Conservation (phyloP, 2,888 invertebrate genomes). For the Zygothrica quintamaculata region DNA sequence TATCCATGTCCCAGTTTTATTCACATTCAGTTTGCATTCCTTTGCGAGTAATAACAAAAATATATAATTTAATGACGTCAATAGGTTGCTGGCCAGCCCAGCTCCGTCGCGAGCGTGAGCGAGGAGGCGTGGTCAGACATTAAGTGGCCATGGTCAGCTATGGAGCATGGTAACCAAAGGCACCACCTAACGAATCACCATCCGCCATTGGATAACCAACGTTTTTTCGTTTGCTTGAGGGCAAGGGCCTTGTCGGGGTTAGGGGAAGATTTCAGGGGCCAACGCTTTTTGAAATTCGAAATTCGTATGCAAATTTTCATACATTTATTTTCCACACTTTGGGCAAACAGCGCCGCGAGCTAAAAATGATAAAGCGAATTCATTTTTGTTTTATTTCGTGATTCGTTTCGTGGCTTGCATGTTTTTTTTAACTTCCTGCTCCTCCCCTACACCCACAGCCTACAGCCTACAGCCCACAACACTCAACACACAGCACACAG, state of each 20-base stretch:
- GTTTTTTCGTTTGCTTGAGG: background rate
- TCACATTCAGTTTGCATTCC: constrained; percentile 7
- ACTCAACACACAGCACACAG: no score
- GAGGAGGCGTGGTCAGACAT: constrained; percentile 50
- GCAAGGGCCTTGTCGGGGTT: background rate
- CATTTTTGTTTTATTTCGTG: constrained; percentile 68
- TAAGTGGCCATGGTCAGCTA: constrained; percentile 47
- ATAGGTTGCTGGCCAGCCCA: constrained; percentile 23
- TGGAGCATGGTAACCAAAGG: background rate
- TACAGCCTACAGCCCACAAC: no score
- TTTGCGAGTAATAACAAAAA: constrained; percentile 56
- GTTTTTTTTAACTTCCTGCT: constrained; percentile 26
- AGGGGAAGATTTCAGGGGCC: background rate
- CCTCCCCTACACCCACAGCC: constrained; percentile 2
- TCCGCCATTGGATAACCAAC: constrained; percentile 42
- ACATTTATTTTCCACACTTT: constrained; percentile 80
- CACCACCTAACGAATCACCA: constrained; percentile 31
- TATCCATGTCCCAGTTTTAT: background rate
- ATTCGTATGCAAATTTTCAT: constrained; percentile 78
- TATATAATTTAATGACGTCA: constrained; percentile 70
- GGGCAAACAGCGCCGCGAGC: constrained; percentile 73
- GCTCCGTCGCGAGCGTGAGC: background rate
- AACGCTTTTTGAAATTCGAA: constrained; percentile 73
- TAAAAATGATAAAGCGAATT: constrained; percentile 81
- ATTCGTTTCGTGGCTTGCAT: constrained; percentile 62